Evolutionary conservation across 2,797 vertebrate species (phyloP).

Genomic region (Lepidocolaptes lacrymiger): DNA sequence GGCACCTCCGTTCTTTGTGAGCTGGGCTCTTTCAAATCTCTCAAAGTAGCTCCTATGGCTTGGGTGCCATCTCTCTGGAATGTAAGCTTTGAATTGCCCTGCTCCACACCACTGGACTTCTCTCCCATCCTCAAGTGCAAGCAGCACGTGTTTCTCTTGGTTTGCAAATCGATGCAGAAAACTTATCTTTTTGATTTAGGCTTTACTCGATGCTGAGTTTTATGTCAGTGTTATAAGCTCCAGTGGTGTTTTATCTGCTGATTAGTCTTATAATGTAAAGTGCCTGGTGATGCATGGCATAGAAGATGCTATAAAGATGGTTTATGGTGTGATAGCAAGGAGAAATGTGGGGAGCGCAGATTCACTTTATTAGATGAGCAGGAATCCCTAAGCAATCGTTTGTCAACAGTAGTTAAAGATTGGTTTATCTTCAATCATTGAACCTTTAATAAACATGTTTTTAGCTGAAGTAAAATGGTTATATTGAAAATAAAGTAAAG

Average conservation of each 20-base stretch:
- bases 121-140: neutral
- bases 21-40: neutral
- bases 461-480: conserved; percentile 28
- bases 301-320: conserved; percentile 50
- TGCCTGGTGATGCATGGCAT: conserved; percentile 21
- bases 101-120: neutral
- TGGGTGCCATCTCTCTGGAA: neutral
- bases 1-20: neutral
- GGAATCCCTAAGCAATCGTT: conserved; percentile 37
- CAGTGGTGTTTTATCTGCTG: conserved; percentile 49
- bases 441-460: conserved; percentile 51
- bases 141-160: neutral
- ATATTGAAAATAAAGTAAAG: conserved; percentile 44
- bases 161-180: neutral
- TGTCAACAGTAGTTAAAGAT: conserved; percentile 51
- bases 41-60: neutral
- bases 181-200: conserved; percentile 23
- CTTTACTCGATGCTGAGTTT: conserved; percentile 26
- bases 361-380: conserved; percentile 47
- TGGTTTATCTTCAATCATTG: conserved; percentile 54
- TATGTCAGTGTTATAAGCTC: conserved; percentile 8
- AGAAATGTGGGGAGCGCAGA: conserved; percentile 19
- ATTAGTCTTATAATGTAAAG: conserved; percentile 60
- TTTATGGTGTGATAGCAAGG: conserved; percentile 55
- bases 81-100: neutral